Percentiles rank a stretch among this genome's conserved stretches.
Conservation (phyloP, 53 echinoderm and acorn worm species). For the Echinometra lucunter region DNA sequence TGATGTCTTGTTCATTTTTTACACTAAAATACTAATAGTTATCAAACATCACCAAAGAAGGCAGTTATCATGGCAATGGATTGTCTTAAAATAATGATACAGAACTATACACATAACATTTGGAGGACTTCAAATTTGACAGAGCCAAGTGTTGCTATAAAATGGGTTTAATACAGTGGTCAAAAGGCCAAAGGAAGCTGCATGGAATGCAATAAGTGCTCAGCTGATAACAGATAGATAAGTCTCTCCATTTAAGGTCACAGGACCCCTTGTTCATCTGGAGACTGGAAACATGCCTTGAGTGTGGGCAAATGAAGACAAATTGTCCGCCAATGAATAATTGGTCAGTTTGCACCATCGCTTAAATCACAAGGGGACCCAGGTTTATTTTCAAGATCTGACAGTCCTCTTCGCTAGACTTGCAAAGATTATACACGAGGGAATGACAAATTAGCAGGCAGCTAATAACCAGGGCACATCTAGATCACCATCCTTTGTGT, state of each 20-base stretch:
- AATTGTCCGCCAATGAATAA: slow-evolving; percentile 52
- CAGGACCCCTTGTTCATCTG: slow-evolving; percentile 1
- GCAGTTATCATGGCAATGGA: background rate
- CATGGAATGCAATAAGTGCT: slow-evolving; percentile 42
- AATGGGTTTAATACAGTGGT: background rate
- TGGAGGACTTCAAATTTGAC: background rate
- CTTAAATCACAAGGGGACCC: slow-evolving; percentile 45
- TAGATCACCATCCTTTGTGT: slow-evolving; percentile 27
- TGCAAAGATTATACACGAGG: slow-evolving; percentile 61
- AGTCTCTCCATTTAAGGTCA: slow-evolving; percentile 64
- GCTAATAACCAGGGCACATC: slow-evolving; percentile 43
- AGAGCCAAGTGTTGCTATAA: background rate
- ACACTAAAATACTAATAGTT: too few species aligned
- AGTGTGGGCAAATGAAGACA: slow-evolving; percentile 54
- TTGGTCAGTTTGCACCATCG: slow-evolving; percentile 57
- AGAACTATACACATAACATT: background rate
- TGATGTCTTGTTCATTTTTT: too few species aligned
- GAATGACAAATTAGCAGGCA: slow-evolving; percentile 60
- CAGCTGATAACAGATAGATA: slow-evolving; percentile 53
- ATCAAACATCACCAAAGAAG: background rate
- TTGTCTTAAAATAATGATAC: background rate
- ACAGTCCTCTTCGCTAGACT: slow-evolving; percentile 63
- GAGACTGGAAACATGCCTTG: slow-evolving; percentile 38
- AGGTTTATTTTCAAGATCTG: slow-evolving; percentile 65
- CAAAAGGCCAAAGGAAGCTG: slow-evolving; percentile 39